phyloP scores from a whole-genome alignment of 2,888 invertebrate genomes.

The Spodoptera picta region DNA sequence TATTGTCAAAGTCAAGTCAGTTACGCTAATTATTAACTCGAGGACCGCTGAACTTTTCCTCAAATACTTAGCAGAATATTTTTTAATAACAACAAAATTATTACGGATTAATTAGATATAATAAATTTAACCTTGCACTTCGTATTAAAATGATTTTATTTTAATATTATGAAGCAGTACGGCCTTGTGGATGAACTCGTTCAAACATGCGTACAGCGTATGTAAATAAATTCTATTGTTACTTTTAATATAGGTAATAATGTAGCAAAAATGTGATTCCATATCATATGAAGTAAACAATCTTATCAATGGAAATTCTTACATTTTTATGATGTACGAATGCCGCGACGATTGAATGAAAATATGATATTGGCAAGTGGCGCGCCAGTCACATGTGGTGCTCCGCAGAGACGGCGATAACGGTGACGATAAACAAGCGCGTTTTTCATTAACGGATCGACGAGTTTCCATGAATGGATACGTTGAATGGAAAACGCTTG shows the following conservation, averaged over 20 bases:
- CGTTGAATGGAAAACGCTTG: conserved; percentile 84
- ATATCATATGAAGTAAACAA: conserved; percentile 43
- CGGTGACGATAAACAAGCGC: conserved; percentile 73
- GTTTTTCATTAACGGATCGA: conserved; percentile 85
- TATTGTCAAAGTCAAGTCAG: too few species aligned
- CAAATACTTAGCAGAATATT: too few species aligned
- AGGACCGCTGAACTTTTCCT: too few species aligned
- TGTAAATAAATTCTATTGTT: too few species aligned
- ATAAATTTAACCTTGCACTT: too few species aligned
- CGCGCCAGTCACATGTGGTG: conserved; percentile 68
- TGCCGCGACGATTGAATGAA: conserved; percentile 72
- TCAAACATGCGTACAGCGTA: too few species aligned
- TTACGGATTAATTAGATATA: too few species aligned
- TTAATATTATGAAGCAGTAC: too few species aligned
- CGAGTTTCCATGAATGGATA: conserved; percentile 87
- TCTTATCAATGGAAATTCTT: conserved; percentile 59
- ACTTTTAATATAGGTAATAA: conserved; percentile 9
- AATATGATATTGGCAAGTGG: conserved; percentile 63
- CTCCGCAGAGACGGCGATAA: conserved; percentile 70
- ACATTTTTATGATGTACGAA: conserved; percentile 51
- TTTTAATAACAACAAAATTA: too few species aligned
- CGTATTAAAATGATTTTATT: too few species aligned
- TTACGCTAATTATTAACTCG: too few species aligned
- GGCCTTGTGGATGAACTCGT: too few species aligned
- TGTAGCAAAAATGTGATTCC: conserved; percentile 44